Evolutionary conservation across 1,140 invertebrate genomes (phyloP).

Genomic region (Littorina saxatilis): DNA sequence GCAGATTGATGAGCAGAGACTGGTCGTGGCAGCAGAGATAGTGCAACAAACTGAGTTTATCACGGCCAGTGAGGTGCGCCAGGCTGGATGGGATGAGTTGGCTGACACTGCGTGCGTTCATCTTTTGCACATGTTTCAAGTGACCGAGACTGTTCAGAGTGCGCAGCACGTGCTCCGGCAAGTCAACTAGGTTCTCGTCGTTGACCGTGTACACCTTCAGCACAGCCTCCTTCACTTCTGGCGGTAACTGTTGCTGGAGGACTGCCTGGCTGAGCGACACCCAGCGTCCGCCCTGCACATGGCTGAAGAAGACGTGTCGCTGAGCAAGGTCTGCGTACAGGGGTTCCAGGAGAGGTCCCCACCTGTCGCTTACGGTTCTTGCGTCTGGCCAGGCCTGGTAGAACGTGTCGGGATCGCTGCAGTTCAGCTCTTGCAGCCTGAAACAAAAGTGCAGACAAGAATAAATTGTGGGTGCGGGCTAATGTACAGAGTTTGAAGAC

Average conservation of each 20-base stretch:
- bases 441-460: not conserved
- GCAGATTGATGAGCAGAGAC: not conserved
- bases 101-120: not conserved
- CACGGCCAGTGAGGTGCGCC: not conserved
- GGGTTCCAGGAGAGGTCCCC: slow-evolving; percentile 40
- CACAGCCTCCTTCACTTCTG: slow-evolving; percentile 18
- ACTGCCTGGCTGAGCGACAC: slow-evolving; percentile 6
- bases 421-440: not conserved
- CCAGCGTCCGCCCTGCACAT: not conserved
- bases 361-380: slow-evolving; percentile 40
- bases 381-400: slow-evolving; percentile 43
- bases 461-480: not conserved
- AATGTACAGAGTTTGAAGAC: not conserved
- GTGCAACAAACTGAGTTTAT: slow-evolving; percentile 32
- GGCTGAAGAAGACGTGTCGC: slow-evolving; percentile 12
- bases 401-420: not conserved
- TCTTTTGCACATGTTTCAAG: not conserved
- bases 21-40: slow-evolving; percentile 18
- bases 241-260: not conserved
- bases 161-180: slow-evolving; percentile 15
- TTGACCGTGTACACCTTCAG: slow-evolving; percentile 19
- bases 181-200: slow-evolving; percentile 1
- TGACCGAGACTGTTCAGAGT: not conserved
- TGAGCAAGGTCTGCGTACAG: slow-evolving; percentile 3
- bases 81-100: not conserved